Evolutionary conservation across 1,140 invertebrate genomes (phyloP).

Genomic region (Micrasema longulum): DNA sequence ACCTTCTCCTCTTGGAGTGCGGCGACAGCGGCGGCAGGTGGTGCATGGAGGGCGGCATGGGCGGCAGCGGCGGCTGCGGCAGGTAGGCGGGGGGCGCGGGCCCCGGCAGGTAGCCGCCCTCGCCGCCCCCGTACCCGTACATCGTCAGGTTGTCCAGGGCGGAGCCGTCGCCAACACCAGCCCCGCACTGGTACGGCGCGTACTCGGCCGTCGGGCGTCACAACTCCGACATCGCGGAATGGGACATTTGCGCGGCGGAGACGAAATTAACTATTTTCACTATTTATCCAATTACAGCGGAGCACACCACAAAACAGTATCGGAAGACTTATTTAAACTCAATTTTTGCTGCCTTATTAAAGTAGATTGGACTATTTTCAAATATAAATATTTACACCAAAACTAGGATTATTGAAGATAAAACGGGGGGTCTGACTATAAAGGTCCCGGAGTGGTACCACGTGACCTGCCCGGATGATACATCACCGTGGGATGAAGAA

Average conservation of each 20-base stretch:
- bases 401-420: too few relatives aligned
- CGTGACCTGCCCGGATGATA: constrained; percentile 31
- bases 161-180: constrained; percentile 8
- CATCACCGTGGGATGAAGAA: constrained; percentile 20
- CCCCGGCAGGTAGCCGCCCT: constrained; percentile 41
- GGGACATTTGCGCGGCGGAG: not conserved
- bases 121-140: constrained; percentile 49
- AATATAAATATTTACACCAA: too few relatives aligned
- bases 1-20: constrained; percentile 53
- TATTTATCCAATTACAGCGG: too few relatives aligned
- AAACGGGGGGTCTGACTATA: too few relatives aligned
- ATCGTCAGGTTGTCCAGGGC: constrained; percentile 53
- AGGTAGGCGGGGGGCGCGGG: constrained; percentile 48
- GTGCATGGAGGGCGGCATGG: constrained; percentile 47
- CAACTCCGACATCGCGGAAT: not conserved
- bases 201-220: constrained; percentile 14
- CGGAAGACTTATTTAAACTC: too few relatives aligned
- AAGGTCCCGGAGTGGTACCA: not conserved
- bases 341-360: too few relatives aligned
- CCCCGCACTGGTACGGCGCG: not conserved
- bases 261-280: too few relatives aligned
- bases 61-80: constrained; percentile 48
- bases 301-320: too few relatives aligned
- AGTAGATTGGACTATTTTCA: too few relatives aligned
- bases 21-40: constrained; percentile 52